phyloP scores from a whole-genome alignment of 2,888 invertebrate species.

The Polymixis flavicincta region DNA sequence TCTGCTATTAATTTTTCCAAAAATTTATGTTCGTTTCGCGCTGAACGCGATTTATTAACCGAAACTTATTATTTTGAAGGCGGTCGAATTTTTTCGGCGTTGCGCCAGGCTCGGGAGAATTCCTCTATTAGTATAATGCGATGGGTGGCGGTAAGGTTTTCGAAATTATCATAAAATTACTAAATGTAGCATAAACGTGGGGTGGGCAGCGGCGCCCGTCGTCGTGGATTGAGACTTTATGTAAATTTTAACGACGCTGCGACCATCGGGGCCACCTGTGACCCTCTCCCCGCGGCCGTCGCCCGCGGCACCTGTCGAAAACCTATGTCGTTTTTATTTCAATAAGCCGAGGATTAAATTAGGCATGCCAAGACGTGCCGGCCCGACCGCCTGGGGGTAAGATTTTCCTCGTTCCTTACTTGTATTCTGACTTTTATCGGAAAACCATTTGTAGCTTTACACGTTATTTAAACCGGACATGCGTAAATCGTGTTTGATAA shows the following conservation, averaged over 20 bases:
- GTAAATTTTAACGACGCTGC: conserved; percentile 91
- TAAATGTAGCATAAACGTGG: conserved; percentile 91
- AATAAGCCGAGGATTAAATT: conserved; percentile 90
- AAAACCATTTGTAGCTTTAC: conserved; percentile 68
- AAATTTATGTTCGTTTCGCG: conserved; percentile 85
- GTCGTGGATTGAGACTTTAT: conserved; percentile 91
- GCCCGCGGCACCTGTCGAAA: conserved; percentile 89
- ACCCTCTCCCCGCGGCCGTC: conserved; percentile 76
- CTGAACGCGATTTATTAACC: conserved; percentile 87
- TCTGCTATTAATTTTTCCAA: conserved; percentile 88
- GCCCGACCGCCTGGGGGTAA: conserved; percentile 68
- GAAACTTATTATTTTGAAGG: conserved; percentile 88
- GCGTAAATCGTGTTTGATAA: conserved; percentile 63
- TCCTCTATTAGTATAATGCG: conserved; percentile 91
- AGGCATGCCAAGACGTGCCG: conserved; percentile 86
- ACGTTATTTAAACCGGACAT: conserved; percentile 62
- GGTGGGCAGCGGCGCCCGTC: conserved; percentile 87
- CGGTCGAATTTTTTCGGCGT: conserved; percentile 83
- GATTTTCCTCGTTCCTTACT: conserved; percentile 77
- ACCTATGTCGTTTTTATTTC: conserved; percentile 91
- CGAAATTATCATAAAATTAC: conserved; percentile 91
- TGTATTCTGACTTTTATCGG: conserved; percentile 68
- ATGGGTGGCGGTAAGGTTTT: conserved; percentile 90
- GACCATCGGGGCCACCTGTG: conserved; percentile 90
- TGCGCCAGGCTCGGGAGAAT: conserved; percentile 79